Evolutionary conservation across 2,888 invertebrate genomes (phyloP).

Genomic region (Homarus gammarus): DNA sequence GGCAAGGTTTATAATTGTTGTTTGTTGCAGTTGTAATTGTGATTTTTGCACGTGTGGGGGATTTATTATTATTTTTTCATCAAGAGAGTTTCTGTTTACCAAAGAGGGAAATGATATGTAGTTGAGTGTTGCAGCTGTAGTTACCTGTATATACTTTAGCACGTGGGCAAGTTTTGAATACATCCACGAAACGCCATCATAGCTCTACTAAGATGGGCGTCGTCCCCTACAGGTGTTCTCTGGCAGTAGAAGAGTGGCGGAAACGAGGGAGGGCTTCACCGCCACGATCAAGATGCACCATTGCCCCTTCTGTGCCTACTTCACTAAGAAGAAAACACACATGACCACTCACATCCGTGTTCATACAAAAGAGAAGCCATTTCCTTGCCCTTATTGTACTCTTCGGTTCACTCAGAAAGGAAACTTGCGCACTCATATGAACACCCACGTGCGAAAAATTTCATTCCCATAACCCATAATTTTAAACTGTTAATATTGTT

Average conservation of each 20-base stretch:
- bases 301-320: conserved; percentile 68
- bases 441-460: conserved; percentile 39
- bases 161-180: background rate
- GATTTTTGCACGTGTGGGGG: too few species aligned
- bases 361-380: conserved; percentile 60
- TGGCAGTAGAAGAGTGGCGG: conserved; percentile 45
- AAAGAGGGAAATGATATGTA: too few species aligned
- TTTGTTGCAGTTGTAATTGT: too few species aligned
- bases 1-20: too few species aligned
- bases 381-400: conserved; percentile 53
- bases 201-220: conserved; percentile 63
- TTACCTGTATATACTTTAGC: background rate
- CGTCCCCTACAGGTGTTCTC: conserved; percentile 63
- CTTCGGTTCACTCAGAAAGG: conserved; percentile 62
- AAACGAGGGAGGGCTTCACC: conserved; percentile 31
- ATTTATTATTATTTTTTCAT: too few species aligned
- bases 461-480: background rate
- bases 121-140: conserved; percentile 5
- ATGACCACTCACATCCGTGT: conserved; percentile 69
- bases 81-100: too few species aligned
- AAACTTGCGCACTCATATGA: conserved; percentile 52
- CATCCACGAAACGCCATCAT: conserved; percentile 10
- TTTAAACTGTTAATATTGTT: background rate
- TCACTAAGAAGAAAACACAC: conserved; percentile 69
- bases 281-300: conserved; percentile 44